Percentiles rank a stretch among this genome's conserved stretches.
Conservation (phyloP, 2,888 invertebrate genomes). For the Prosopocoilus inquinatus region DNA sequence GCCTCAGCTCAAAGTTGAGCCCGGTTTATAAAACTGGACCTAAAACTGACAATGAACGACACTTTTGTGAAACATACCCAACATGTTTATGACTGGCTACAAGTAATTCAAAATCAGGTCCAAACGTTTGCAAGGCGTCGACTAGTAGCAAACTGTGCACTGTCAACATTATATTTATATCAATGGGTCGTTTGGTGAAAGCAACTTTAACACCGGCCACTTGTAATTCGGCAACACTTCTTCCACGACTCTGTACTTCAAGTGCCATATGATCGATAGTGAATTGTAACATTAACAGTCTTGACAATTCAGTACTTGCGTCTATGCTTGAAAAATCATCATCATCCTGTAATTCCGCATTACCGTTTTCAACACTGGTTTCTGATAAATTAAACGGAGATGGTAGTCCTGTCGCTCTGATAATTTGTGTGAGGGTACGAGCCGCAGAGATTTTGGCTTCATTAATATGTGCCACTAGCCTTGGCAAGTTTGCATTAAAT, state of each 20-base stretch:
- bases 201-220: slow-evolving; percentile 79
- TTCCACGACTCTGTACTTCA: slow-evolving; percentile 81
- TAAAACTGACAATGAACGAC: not conserved
- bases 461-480: slow-evolving; percentile 85
- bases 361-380: slow-evolving; percentile 33
- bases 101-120: slow-evolving; percentile 91
- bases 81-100: slow-evolving; percentile 94
- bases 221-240: slow-evolving; percentile 90
- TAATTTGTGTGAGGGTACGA: slow-evolving; percentile 55
- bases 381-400: slow-evolving; percentile 49
- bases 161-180: slow-evolving; percentile 76
- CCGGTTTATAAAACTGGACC: too few species aligned
- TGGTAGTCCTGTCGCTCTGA: slow-evolving; percentile 47
- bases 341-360: slow-evolving; percentile 28
- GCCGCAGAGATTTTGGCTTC: slow-evolving; percentile 81
- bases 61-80: slow-evolving; percentile 59
- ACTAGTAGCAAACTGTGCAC: slow-evolving; percentile 91
- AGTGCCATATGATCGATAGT: slow-evolving; percentile 83
- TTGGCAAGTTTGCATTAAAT: slow-evolving; percentile 81
- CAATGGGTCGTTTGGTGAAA: slow-evolving; percentile 70
- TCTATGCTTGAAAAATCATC: slow-evolving; percentile 53
- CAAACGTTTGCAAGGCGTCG: slow-evolving; percentile 93
- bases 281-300: slow-evolving; percentile 79
- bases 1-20: too few species aligned
- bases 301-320: slow-evolving; percentile 57